Percentiles rank a stretch among this genome's conserved stretches.
Evolutionary conservation across 2,888 invertebrate genomes (phyloP).

Genomic region (Cremastinae sp.): DNA sequence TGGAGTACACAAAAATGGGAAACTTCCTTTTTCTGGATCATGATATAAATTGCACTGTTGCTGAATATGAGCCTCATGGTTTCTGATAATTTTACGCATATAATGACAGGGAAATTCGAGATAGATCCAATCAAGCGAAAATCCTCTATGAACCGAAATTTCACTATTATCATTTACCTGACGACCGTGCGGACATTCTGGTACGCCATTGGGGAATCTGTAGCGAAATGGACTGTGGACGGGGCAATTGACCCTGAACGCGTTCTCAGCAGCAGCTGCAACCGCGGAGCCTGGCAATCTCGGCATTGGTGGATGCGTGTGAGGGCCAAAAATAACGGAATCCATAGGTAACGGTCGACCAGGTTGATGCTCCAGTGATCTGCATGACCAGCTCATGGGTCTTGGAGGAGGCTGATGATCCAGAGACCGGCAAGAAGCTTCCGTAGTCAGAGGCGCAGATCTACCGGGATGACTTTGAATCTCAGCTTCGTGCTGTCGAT

Average conservation of each 20-base stretch:
- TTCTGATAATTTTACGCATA: no score
- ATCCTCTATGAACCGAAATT: no score
- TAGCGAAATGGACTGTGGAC: conserved; percentile 89
- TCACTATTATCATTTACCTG: conserved; percentile 45
- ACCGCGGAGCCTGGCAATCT: conserved; percentile 77
- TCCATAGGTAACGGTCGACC: conserved; percentile 80
- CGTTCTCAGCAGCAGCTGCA: conserved; percentile 79
- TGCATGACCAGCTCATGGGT: conserved; percentile 74
- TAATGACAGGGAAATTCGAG: no score
- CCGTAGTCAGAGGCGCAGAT: conserved; percentile 63
- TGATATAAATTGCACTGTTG: no score
- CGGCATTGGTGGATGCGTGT: conserved; percentile 82
- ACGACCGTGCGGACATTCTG: conserved; percentile 81
- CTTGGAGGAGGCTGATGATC: conserved; percentile 68
- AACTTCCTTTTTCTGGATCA: no score
- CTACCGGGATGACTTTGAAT: conserved; percentile 64
- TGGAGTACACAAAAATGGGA: no score
- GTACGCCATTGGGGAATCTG: conserved; percentile 82
- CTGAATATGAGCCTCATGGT: no score
- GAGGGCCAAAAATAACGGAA: conserved; percentile 80
- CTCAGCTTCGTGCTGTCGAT: conserved; percentile 71
- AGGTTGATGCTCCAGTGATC: conserved; percentile 79
- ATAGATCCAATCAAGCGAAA: no score
- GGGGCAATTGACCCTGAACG: conserved; percentile 84
- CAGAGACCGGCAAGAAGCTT: conserved; percentile 66